These are phyloP conservation scores for Odocoileus hemionus DNA, from an alignment of 2,113 vertebrate species.

Conservation along the genomic window DNA sequence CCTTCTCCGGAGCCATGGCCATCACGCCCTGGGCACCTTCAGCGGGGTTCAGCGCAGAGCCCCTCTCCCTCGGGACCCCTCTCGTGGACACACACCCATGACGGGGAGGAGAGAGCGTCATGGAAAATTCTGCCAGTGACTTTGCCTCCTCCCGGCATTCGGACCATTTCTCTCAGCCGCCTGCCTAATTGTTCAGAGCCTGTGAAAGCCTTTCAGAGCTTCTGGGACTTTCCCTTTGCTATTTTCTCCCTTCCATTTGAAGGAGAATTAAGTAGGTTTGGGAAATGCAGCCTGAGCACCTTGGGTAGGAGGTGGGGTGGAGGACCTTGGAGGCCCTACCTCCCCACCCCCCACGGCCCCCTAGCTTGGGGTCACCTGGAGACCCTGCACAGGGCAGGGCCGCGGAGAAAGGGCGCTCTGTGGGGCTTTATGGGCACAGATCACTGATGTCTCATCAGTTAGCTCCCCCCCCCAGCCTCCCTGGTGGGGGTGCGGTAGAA, in stretches of 20 bases:
- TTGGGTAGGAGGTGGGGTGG: background rate
- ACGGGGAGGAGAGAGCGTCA: fast-evolving
- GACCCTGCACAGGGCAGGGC: background rate
- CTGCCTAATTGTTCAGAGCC: constrained; percentile 17
- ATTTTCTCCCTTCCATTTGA: background rate
- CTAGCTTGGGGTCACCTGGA: fast-evolving
- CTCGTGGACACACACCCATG: background rate
- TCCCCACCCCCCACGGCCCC: fast-evolving
- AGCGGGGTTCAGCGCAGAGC: fast-evolving
- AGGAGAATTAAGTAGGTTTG: background rate
- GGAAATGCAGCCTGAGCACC: background rate
- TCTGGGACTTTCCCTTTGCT: background rate
- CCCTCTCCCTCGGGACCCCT: too few species aligned
- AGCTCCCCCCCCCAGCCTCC: too few species aligned
- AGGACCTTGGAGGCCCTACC: fast-evolving
- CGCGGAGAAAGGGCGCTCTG: fast-evolving
- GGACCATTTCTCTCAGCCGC: background rate
- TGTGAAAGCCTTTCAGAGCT: constrained; percentile 7
- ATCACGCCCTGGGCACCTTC: background rate
- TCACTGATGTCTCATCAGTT: background rate
- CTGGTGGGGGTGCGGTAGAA: background rate
- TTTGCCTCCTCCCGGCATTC: background rate
- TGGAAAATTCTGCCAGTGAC: constrained; percentile 33
- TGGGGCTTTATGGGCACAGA: background rate
- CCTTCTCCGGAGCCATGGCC: background rate